Conservation (phyloP, 1,140 invertebrate genomes). For the Drosophila lowei region DNA sequence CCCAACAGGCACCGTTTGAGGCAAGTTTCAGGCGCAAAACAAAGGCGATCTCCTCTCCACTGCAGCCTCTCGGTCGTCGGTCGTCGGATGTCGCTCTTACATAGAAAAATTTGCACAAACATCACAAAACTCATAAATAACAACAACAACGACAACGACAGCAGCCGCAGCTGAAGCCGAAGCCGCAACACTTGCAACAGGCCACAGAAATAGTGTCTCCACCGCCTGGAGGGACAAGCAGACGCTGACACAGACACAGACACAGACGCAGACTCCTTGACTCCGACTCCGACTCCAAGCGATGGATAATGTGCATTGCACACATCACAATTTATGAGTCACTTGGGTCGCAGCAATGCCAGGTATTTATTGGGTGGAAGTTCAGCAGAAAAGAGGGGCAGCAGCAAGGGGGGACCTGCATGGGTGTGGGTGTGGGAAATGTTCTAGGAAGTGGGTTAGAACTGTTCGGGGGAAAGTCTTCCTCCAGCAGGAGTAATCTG, state of each 20-base stretch:
- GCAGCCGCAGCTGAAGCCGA: slow-evolving; percentile 8
- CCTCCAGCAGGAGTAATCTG: not conserved
- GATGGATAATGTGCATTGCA: slow-evolving; percentile 71
- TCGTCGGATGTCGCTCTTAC: slow-evolving; percentile 42
- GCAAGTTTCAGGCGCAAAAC: slow-evolving; percentile 18
- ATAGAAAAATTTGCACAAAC: slow-evolving; percentile 81
- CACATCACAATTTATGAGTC: slow-evolving; percentile 74
- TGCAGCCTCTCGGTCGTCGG: not conserved
- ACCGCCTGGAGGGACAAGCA: slow-evolving; percentile 27
- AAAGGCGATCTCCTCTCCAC: slow-evolving; percentile 23
- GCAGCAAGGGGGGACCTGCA: not conserved
- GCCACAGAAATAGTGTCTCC: slow-evolving; percentile 62
- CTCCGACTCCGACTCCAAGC: slow-evolving; percentile 28
- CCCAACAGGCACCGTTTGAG: slow-evolving; percentile 48
- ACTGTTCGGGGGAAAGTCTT: not conserved
- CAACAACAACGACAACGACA: slow-evolving; percentile 57
- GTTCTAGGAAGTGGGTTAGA: slow-evolving; percentile 1
- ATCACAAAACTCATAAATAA: slow-evolving; percentile 81
- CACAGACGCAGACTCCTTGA: slow-evolving; percentile 9
- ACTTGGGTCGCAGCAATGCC: slow-evolving; percentile 50
- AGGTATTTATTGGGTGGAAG: slow-evolving; percentile 76
- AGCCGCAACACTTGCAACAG: slow-evolving; percentile 5
- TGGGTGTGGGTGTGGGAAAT: slow-evolving; percentile 43
- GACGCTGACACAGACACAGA: too few species aligned
- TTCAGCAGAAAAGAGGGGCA: slow-evolving; percentile 32